phyloP scores from a whole-genome alignment of 2,888 invertebrate genomes.

The Oscheius sp. region DNA sequence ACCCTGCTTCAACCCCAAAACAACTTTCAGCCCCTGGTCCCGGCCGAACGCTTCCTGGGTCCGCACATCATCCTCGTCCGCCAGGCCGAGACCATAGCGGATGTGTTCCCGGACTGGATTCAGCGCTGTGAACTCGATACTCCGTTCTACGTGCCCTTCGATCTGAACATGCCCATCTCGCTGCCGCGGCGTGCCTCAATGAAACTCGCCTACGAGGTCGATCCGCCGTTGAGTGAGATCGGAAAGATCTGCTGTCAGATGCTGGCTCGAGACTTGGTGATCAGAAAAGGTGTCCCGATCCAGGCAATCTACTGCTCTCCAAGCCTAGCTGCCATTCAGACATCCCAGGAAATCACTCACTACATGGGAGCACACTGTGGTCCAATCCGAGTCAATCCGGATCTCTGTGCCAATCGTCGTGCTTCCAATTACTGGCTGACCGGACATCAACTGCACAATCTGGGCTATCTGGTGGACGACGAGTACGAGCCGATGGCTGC shows the following conservation, averaged over 20 bases:
- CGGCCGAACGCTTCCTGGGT: conserved; percentile 35
- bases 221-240: conserved; percentile 54
- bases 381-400: conserved; percentile 31
- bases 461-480: conserved; percentile 20
- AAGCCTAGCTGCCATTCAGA: conserved; percentile 53
- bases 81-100: conserved; percentile 45
- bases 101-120: conserved; percentile 55
- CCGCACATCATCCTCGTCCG: conserved; percentile 47
- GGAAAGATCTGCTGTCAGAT: conserved; percentile 47
- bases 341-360: conserved; percentile 44
- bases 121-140: conserved; percentile 39
- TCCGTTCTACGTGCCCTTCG: conserved; percentile 45
- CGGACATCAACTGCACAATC: neutral
- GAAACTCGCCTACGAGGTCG: conserved; percentile 41
- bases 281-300: conserved; percentile 39
- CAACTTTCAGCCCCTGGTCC: conserved; percentile 38
- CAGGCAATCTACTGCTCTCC: conserved; percentile 47
- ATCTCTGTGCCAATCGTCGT: neutral
- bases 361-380: conserved; percentile 25
- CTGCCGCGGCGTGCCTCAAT: conserved; percentile 45
- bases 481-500: conserved; percentile 18
- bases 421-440: conserved; percentile 15
- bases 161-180: conserved; percentile 53
- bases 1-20: no score
- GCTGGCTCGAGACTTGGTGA: conserved; percentile 47